Percentiles rank a stretch among this genome's conserved stretches.
Evolutionary conservation across 2,797 vertebrate genomes (phyloP).

Genomic region (Sebastes glaucus): DNA sequence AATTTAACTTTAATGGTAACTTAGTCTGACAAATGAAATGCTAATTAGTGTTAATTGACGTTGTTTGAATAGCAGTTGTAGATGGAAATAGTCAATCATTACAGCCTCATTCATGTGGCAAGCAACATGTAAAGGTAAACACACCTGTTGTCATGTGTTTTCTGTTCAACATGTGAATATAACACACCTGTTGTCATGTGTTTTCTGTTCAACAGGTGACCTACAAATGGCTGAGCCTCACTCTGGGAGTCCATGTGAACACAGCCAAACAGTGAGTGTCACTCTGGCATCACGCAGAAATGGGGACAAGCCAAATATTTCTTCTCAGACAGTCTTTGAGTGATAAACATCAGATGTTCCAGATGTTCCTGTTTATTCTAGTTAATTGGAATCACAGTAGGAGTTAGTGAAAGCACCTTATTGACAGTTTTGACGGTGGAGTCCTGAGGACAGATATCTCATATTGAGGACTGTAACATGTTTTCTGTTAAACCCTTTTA

Average conservation of each 20-base stretch:
- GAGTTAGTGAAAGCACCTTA: background rate
- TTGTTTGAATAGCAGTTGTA: background rate
- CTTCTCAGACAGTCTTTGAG: background rate
- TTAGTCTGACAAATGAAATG: background rate
- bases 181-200: too few species aligned
- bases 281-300: fast-evolving
- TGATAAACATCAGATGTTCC: background rate
- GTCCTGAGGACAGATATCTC: background rate
- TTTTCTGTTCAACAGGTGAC: conserved; percentile 85
- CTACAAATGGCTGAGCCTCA: conserved; percentile 97
- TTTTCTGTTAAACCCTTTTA: background rate
- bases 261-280: conserved; percentile 94
- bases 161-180: background rate
- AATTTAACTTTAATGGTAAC: too few species aligned
- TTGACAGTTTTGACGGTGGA: background rate
- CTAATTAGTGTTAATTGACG: background rate
- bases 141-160: too few species aligned
- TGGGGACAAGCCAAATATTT: background rate
- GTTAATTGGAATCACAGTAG: background rate
- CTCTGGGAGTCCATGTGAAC: conserved; percentile 95
- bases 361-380: background rate
- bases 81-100: fast-evolving
- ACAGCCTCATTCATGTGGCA: fast-evolving
- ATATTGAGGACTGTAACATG: too few species aligned
- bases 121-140: fast-evolving